Base-by-base conservation (phyloP, 2,113 vertebrate species). In the Axis porcinus region DNA sequence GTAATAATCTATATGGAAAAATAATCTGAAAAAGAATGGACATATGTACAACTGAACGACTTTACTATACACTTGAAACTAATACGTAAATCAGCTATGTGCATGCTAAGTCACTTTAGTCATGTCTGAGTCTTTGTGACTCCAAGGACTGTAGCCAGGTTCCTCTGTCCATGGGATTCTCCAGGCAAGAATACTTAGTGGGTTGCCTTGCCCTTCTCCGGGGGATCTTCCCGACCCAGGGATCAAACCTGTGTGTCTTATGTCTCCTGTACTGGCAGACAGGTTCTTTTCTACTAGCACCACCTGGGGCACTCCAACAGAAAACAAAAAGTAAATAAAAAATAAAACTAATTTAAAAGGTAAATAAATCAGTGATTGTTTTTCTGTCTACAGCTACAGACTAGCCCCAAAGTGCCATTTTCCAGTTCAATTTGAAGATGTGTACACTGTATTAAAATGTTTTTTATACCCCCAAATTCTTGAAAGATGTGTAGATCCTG, bases 391-490 rank as follows among this genome's bases (percentile, higher is more conserved):
- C 57, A 99, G 99, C 83, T 99, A 99, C 97, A 99, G 99, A 27
- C 27, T 99, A 87, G 99, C 99, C 7, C 99, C 99, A 2, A 81
- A 98, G 0, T 97, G 99, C 96, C 99, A 55, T 23, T 99, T 99
- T 83, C 99, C 99, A 0, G 81, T 96, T 2, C 99, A 98, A 0
- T 99, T 99, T 97, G 99, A 99, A 47, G 99, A 99, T 0, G 99
- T 98, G 2, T 99, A 99, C 40, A 83, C 95, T 0, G 99, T 98
- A 36, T 98, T 99, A 3, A 99, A 99, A 98, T 99, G 99, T 97
- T 99, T 99, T 98, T 98, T 99, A 13, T 98, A 99, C 97, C 95
- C 85, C 78, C 36, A 95, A 0, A 97, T 99, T 78, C 99, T 99
- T 95, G 97, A 98, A 79, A 98, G 99, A 99, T 99, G 47, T 82